Evolutionary conservation across 2,113 vertebrate genomes (phyloP).

Genomic region (Chaenogobius annularis): DNA sequence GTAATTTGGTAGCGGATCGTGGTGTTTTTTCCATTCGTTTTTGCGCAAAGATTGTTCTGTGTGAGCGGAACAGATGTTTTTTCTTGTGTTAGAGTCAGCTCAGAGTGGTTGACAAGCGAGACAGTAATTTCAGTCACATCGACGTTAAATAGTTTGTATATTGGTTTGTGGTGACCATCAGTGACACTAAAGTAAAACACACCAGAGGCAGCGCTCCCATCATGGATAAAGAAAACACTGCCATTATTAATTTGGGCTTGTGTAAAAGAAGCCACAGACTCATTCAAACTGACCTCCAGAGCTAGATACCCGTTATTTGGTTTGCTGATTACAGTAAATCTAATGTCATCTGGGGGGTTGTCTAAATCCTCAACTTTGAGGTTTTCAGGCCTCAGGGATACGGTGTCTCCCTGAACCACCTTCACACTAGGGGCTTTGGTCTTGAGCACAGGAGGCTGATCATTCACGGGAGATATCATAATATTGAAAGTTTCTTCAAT

Average conservation of each 20-base stretch:
- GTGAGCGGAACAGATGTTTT: conserved; percentile 76
- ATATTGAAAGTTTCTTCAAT: conserved; percentile 87
- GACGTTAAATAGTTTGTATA: conserved; percentile 89
- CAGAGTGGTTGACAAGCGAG: conserved; percentile 79
- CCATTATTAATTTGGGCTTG: conserved; percentile 84
- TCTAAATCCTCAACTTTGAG: conserved; percentile 86
- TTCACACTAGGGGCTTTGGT: conserved; percentile 81
- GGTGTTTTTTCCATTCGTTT: conserved; percentile 81
- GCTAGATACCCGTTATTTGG: conserved; percentile 88
- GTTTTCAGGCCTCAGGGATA: conserved; percentile 75
- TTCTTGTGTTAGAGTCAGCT: conserved; percentile 79
- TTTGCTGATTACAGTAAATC: conserved; percentile 80
- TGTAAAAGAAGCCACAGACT: conserved; percentile 79
- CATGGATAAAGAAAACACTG: conserved; percentile 85
- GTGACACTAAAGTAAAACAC: conserved; percentile 91
- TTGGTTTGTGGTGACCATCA: conserved; percentile 84
- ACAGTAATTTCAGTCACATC: conserved; percentile 82
- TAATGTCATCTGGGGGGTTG: conserved; percentile 82
- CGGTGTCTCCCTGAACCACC: conserved; percentile 81
- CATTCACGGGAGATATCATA: conserved; percentile 83
- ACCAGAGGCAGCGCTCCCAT: conserved; percentile 83
- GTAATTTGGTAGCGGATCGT: conserved; percentile 80
- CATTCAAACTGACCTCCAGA: conserved; percentile 67
- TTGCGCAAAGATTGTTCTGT: conserved; percentile 77
- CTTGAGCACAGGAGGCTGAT: conserved; percentile 85